A percentile compares a stretch with the other conserved stretches of the same genome.
Evolutionary conservation across 1,140 invertebrate genomes (phyloP).

Genomic region (Drosophila lacteicornis): DNA sequence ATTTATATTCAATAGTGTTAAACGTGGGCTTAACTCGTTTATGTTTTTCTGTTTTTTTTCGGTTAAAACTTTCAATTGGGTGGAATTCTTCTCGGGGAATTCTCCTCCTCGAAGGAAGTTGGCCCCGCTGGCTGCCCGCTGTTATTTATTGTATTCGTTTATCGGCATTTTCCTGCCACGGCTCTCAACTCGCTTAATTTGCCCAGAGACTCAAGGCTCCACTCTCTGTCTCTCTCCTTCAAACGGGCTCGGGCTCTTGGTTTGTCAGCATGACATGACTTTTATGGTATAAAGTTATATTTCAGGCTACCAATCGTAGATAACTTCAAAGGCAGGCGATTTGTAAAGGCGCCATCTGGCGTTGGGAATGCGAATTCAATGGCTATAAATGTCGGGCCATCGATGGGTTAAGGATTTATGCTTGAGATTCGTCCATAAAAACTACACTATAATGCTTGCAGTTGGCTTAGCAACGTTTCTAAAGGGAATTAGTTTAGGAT

Average conservation of each 20-base stretch:
- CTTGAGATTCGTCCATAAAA: constrained; percentile 13
- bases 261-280: constrained; percentile 61
- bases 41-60: constrained; percentile 11
- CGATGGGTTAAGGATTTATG: constrained; percentile 45
- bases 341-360: constrained; percentile 51
- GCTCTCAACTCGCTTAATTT: constrained; percentile 53
- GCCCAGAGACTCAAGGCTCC: constrained; percentile 5
- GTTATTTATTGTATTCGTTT: constrained; percentile 60
- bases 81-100: constrained; percentile 10
- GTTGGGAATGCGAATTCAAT: constrained; percentile 46
- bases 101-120: constrained; percentile 3
- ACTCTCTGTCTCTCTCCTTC: neutral
- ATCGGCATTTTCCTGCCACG: constrained; percentile 30
- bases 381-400: constrained; percentile 44
- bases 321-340: constrained; percentile 54
- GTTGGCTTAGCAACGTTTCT: neutral
- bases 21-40: constrained; percentile 58
- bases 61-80: constrained; percentile 14
- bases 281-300: constrained; percentile 61
- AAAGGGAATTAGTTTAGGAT: neutral
- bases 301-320: constrained; percentile 46
- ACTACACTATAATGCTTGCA: constrained; percentile 5
- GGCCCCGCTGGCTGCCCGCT: constrained; percentile 35
- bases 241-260: constrained; percentile 13
- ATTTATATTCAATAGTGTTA: constrained; percentile 70